Base-by-base conservation (phyloP, 2,888 invertebrate genomes). In the Antheraea assamensis region DNA sequence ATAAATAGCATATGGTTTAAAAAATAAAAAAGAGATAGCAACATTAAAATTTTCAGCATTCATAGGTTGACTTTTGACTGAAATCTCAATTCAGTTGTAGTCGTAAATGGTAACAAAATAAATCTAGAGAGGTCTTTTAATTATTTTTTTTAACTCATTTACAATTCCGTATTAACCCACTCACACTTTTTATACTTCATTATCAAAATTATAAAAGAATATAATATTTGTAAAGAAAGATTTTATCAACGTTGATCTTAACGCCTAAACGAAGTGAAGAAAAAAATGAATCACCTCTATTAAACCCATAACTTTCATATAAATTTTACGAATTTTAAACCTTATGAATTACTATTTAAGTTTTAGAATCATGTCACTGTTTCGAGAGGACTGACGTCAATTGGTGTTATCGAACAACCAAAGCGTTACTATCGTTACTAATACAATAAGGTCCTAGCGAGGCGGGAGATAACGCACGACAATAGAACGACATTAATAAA, bases 381-480 rank as follows among this genome's bases (percentile, higher is more conserved):
- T 21, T 7, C 19, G 27, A 21, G 58, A 58, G 35, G 68, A 42
- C 55, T 70, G 70, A 68, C 70, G 55, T 73, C 73, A 58, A 58
- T 58, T 58, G 64, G 27, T 58, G 71, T 71, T 71, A 55, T 70
- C 73, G 52, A 30, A 52, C 42, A 70, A 58, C 70, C 73, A 58
- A 58, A 73, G 70, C 70, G 71, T 71, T 66, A 19, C 61, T 61
- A 55, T 30, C 68, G 70, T 71, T n/a, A n/a, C n/a, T n/a, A n/a
- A n/a, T n/a, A n/a, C 76, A 79, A 76, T 76, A 77, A 80, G 76
- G 82, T 80, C 80, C 76, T 74, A 21, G 78, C 74, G 76, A 77
- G 78, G 78, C 74, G 76, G 78, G 78, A 81, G 83, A 79, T 83
- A 81, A 77, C 72, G 61, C 72, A 74, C 73, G 58, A 72, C 78